phyloP scores from a whole-genome alignment of 2,797 vertebrate genomes.

The Pantherophis vulpinus region DNA sequence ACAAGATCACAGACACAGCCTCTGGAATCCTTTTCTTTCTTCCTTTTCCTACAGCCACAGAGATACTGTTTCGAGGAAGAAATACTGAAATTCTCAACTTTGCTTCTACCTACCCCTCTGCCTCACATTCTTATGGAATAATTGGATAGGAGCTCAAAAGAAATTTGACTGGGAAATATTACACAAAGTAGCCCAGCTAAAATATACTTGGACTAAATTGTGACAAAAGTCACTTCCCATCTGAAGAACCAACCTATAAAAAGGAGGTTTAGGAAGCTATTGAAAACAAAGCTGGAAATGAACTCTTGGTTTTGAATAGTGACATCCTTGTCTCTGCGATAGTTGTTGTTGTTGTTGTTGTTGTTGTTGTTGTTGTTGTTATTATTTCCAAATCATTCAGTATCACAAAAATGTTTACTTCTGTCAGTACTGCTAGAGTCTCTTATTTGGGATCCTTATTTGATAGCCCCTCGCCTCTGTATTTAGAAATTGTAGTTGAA shows the following conservation, averaged over 20 bases:
- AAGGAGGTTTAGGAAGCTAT: neutral
- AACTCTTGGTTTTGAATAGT: neutral
- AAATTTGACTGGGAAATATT: neutral
- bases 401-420: neutral
- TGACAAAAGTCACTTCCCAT: neutral
- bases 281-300: neutral
- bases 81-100: neutral
- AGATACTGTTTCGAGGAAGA: slow-evolving; percentile 18
- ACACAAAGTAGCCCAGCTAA: neutral
- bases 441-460: neutral
- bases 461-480: neutral
- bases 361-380: too few relatives aligned
- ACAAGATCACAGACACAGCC: neutral
- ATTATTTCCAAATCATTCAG: neutral
- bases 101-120: too few relatives aligned
- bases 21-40: neutral
- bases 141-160: neutral
- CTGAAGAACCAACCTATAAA: neutral
- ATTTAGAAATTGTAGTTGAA: neutral
- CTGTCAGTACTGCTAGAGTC: neutral
- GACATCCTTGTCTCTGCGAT: neutral
- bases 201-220: neutral
- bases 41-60: neutral
- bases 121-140: neutral
- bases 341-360: too few relatives aligned